Percentiles rank a stretch among this genome's conserved stretches.
Conservation (phyloP, 2,888 invertebrate species). For the Nemurella pictetii region DNA sequence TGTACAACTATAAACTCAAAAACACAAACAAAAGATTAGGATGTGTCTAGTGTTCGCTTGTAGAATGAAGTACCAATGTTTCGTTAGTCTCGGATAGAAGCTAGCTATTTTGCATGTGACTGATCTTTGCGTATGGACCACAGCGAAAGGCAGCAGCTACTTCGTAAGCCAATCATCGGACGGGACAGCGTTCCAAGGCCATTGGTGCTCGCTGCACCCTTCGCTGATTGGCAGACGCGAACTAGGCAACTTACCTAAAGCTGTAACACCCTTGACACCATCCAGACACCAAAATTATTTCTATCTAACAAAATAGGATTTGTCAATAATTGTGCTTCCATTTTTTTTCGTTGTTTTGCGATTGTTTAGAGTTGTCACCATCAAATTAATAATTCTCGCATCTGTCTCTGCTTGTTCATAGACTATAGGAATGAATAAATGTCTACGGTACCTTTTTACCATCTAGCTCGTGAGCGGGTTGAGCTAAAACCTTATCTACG, state of each 20-base stretch:
- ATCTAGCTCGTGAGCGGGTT: slow-evolving; percentile 98
- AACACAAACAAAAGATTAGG: slow-evolving; percentile 25
- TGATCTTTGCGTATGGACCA: neutral
- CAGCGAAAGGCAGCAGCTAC: neutral
- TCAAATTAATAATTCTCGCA: slow-evolving; percentile 21
- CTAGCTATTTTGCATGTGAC: neutral
- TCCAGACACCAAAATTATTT: neutral
- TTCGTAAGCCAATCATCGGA: neutral
- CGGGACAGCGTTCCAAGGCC: neutral
- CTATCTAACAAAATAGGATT: neutral
- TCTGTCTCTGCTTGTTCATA: slow-evolving; percentile 6
- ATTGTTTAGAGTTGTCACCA: slow-evolving; percentile 25
- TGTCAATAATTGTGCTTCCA: neutral
- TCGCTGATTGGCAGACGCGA: neutral
- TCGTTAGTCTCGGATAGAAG: neutral
- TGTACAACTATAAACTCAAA: slow-evolving; percentile 35
- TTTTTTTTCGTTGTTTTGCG: neutral
- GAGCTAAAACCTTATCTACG: slow-evolving; percentile 98
- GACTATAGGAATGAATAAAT: slow-evolving; percentile 38
- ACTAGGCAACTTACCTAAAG: neutral
- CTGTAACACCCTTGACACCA: neutral
- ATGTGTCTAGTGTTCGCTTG: neutral
- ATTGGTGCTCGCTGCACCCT: neutral
- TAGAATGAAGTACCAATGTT: neutral
- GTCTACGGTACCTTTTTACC: slow-evolving; percentile 87